Conservation (phyloP, 2,888 invertebrate species). For the Yponomeuta malinellus region DNA sequence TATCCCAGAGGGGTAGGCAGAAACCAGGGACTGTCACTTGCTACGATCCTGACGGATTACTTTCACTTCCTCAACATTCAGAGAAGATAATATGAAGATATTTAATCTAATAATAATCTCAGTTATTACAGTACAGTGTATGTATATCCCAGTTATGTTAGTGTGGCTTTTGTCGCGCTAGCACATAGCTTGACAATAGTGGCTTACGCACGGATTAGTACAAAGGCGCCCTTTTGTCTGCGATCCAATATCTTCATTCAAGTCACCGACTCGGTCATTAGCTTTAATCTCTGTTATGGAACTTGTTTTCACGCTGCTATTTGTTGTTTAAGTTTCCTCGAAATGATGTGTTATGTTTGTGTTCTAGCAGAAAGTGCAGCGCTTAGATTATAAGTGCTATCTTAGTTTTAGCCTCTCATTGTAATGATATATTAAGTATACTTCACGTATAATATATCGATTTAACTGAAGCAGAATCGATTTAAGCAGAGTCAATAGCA, state of each 20-base stretch:
- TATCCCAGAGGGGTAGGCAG: too few species aligned
- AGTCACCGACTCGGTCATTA: neutral
- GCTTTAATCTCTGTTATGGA: neutral
- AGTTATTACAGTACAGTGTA: neutral
- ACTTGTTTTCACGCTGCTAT: neutral
- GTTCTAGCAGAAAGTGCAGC: neutral
- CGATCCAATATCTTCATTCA: constrained; percentile 7
- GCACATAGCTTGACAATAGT: constrained; percentile 8
- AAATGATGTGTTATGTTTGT: neutral
- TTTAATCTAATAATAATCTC: neutral
- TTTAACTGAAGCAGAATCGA: too few species aligned
- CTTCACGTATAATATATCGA: too few species aligned
- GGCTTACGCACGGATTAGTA: neutral
- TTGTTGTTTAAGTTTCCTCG: neutral
- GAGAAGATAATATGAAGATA: too few species aligned
- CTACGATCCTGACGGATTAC: too few species aligned
- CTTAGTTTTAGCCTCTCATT: too few species aligned
- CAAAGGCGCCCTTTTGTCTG: constrained; percentile 10
- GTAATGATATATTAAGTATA: too few species aligned
- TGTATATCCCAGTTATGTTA: neutral
- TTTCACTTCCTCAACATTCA: too few species aligned
- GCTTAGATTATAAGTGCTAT: too few species aligned
- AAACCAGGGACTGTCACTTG: too few species aligned
- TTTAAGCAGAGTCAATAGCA: too few species aligned
- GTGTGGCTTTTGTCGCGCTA: constrained; percentile 7